Evolutionary conservation across 2,888 invertebrate genomes (phyloP).

Genomic region (Schizaphis graminum): DNA sequence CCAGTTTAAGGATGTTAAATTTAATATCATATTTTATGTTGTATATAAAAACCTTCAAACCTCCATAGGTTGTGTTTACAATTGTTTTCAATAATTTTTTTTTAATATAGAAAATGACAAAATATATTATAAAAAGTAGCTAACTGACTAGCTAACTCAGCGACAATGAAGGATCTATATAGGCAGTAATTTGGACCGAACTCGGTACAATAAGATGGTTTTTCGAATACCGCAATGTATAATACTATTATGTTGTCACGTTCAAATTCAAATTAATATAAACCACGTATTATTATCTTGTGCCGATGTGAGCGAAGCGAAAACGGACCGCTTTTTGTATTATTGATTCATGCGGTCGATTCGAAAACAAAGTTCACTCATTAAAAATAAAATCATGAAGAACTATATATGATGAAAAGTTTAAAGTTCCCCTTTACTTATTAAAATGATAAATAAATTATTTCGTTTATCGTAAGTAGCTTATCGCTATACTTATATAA

Average conservation of each 20-base stretch:
- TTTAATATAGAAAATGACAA: not conserved
- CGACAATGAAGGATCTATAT: not conserved
- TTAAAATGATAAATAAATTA: constrained; percentile 38
- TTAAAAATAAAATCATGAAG: constrained; percentile 22
- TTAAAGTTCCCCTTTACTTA: not conserved
- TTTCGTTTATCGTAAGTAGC: constrained; percentile 28
- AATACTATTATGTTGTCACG: not conserved
- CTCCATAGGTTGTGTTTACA: not conserved
- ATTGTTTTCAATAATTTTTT: not conserved
- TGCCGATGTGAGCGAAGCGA: not conserved
- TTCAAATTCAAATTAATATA: not conserved
- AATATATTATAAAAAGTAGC: not conserved
- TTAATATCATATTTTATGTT: not conserved
- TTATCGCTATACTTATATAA: not conserved
- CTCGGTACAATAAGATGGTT: not conserved
- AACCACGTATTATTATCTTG: not conserved
- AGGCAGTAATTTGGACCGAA: not conserved
- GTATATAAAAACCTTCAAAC: not conserved
- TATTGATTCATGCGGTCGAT: constrained; percentile 29
- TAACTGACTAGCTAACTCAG: not conserved
- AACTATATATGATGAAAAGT: constrained; percentile 52
- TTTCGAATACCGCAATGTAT: not conserved
- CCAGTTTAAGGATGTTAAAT: not conserved
- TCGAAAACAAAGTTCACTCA: constrained; percentile 45
- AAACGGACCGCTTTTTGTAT: not conserved